A percentile compares a stretch with the other conserved stretches of the same genome.
Conservation (phyloP, 2,888 invertebrate species). For the Cephonodes hylas region DNA sequence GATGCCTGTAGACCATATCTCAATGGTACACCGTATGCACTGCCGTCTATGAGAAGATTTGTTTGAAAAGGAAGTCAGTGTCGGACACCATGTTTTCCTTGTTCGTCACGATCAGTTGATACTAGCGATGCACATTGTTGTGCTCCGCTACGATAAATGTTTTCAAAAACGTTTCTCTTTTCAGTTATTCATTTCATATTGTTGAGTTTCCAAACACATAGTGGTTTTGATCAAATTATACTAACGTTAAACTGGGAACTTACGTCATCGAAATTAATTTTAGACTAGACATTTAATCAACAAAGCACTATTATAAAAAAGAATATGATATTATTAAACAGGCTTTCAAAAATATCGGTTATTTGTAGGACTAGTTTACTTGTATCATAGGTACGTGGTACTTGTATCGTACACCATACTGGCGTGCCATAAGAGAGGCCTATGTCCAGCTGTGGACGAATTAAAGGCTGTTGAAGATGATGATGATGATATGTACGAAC, state of each 20-base stretch:
- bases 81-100: slow-evolving; percentile 12
- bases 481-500: no score
- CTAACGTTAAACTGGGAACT: background rate
- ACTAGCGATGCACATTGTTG: slow-evolving; percentile 11
- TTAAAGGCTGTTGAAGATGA: no score
- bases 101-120: slow-evolving; percentile 1
- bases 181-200: background rate
- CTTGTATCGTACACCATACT: no score
- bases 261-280: no score
- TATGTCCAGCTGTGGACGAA: no score
- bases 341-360: no score
- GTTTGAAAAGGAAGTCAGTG: slow-evolving; percentile 11
- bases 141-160: background rate
- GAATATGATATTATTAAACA: no score
- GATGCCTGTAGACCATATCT: slow-evolving; percentile 2
- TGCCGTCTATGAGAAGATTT: slow-evolving; percentile 13
- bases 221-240: background rate
- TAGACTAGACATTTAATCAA: no score
- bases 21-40: slow-evolving; percentile 1
- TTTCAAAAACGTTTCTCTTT: background rate
- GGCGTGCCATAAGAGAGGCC: no score
- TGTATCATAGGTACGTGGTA: no score
- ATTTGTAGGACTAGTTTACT: no score
- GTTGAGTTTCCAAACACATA: background rate
- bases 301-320: no score